Evolutionary conservation across 2,888 invertebrate genomes (phyloP), one percentile per base, ranked within the genome.

Genomic region (Hoplodrina ambigua): DNA sequence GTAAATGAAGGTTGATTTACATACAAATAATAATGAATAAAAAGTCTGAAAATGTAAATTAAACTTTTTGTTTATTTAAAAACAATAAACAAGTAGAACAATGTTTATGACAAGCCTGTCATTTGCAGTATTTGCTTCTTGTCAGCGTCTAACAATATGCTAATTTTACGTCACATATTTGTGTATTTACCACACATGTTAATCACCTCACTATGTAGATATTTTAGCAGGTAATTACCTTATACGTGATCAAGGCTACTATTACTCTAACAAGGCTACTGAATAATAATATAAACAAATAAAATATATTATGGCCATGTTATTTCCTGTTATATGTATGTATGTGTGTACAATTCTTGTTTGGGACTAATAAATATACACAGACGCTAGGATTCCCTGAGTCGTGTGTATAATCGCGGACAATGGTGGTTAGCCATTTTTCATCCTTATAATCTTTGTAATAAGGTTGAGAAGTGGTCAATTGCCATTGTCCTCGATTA

Each of bases 311-410:
- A 79, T 25, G 2, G 37, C 17, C 4, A 33, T 55, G 17, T 33
- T 20, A 60, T 75, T 53, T 72, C 64, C 56, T 73, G 55, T 33
- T 57, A n/a, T 25, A 25, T 25, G 25, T 25, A 25, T 1, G 25
- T 25, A 25, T 25, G 25, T 25, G 10, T 30, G 17, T 52, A 55
- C 5, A 49, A 63, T 49, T 72, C 74, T 63, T 20, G 50, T 60
- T 63, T 49, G 15, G 56, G 46, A 57, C 52, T 17, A 62, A 33
- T 56, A 59, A 59, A 78, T 72, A 46, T 55, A 78, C 64, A 17
- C 0, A 44, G 33, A 8, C 20, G 15, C 46, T n/a, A 78, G 79
- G 79, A 75, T 63, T 72, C 79, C 79, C 79, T 63, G 25, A 46
- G 8, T 30, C 8, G 11, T 13, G 46, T 75, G 11, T 66, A 41